Conservation (phyloP, 2,888 invertebrate genomes). For the Athrips mouffetella region DNA sequence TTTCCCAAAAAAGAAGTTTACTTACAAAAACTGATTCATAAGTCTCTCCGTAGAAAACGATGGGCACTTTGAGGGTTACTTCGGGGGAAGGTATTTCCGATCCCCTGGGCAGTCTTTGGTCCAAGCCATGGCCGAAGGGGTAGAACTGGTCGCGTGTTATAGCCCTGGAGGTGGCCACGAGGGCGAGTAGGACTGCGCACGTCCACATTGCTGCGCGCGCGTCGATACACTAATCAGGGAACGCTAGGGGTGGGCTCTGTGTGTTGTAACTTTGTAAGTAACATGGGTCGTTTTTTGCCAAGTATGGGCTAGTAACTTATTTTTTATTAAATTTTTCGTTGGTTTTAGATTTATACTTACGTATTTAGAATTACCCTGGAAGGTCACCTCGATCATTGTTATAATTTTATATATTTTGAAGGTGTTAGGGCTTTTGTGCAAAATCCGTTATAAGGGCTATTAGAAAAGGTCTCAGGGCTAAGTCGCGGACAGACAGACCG, state of each 20-base stretch:
- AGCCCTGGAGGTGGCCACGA: conserved; percentile 51
- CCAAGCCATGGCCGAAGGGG: conserved; percentile 77
- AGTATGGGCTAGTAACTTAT: too few species aligned
- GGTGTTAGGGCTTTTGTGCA: too few species aligned
- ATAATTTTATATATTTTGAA: too few species aligned
- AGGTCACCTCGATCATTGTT: too few species aligned
- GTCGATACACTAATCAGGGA: conserved; percentile 39
- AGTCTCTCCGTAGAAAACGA: conserved; percentile 87
- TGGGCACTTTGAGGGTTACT: conserved; percentile 82
- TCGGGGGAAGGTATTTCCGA: conserved; percentile 83
- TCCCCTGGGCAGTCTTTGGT: conserved; percentile 72
- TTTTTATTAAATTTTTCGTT: too few species aligned
- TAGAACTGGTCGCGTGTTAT: conserved; percentile 79
- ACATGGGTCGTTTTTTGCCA: too few species aligned
- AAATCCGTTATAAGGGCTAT: too few species aligned
- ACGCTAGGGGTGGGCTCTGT: conserved; percentile 1
- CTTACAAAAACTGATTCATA: conserved; percentile 91
- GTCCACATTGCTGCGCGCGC: conserved; percentile 58
- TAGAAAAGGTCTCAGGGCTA: too few species aligned
- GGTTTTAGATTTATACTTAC: too few species aligned
- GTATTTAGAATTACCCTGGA: too few species aligned
- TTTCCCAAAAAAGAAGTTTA: conserved; percentile 44
- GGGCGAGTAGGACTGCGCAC: conserved; percentile 54
- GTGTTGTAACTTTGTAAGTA: too few species aligned
- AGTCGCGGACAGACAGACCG: too few species aligned